A percentile compares a stretch with the other conserved stretches of the same genome.
phyloP scores from a whole-genome alignment of 1,140 invertebrate species.

The Bombus superbus region DNA sequence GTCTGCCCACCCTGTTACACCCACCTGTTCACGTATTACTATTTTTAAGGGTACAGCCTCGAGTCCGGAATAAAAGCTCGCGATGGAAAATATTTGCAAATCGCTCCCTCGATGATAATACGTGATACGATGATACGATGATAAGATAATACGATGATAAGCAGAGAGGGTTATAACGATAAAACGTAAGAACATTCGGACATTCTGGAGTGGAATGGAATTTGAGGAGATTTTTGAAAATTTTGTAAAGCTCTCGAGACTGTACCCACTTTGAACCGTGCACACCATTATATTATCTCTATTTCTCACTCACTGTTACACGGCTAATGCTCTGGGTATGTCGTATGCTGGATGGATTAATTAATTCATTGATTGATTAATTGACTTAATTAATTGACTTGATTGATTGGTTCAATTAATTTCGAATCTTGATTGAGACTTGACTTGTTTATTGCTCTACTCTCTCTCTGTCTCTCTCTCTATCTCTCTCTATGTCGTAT shows the following conservation, averaged over 20 bases:
- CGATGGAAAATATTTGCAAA: too few relatives aligned
- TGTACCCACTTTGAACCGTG: conserved; percentile 63
- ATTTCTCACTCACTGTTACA: conserved; percentile 80
- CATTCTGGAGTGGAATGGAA: too few relatives aligned
- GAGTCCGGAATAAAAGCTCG: not conserved
- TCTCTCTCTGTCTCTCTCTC: conserved; percentile 22
- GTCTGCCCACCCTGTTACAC: conserved; percentile 50
- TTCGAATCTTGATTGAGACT: conserved; percentile 70
- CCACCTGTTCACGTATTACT: conserved; percentile 58
- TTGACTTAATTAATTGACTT: conserved; percentile 67
- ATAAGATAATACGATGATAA: too few relatives aligned
- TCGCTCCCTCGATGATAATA: too few relatives aligned
- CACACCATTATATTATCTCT: conserved; percentile 77
- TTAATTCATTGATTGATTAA: conserved; percentile 66
- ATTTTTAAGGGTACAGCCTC: conserved; percentile 59
- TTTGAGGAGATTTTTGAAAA: not conserved
- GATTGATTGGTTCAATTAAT: conserved; percentile 67
- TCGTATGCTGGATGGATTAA: conserved; percentile 82
- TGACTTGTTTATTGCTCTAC: conserved; percentile 56
- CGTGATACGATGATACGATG: too few relatives aligned
- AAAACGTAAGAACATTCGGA: too few relatives aligned
- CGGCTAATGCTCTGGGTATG: conserved; percentile 82
- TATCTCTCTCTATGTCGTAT: conserved; percentile 18
- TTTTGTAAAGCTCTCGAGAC: not conserved
- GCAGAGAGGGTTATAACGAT: too few relatives aligned